These are phyloP conservation scores for Microctonus hyperodae DNA, from an alignment of 2,888 invertebrate species.

Conservation along the genomic window DNA sequence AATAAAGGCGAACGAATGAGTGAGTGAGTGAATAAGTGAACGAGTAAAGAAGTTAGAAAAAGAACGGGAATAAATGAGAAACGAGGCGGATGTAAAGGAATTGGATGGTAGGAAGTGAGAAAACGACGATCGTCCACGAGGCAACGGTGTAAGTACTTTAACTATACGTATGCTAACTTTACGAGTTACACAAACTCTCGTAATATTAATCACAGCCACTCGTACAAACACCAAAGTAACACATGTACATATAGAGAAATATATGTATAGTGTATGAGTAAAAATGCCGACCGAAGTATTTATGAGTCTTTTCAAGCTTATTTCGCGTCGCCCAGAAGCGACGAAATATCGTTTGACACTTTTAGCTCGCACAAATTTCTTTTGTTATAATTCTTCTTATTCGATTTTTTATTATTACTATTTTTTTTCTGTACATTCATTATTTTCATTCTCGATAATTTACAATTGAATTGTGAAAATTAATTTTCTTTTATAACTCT, in stretches of 20 bases:
- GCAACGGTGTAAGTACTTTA: slow-evolving; percentile 42
- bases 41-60: too few species aligned
- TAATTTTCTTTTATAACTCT: background rate
- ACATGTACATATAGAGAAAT: slow-evolving; percentile 35
- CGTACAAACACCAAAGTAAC: slow-evolving; percentile 49
- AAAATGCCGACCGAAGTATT: slow-evolving; percentile 53
- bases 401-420: background rate
- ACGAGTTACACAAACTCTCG: slow-evolving; percentile 61
- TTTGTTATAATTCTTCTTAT: background rate
- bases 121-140: slow-evolving; percentile 28
- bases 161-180: slow-evolving; percentile 56
- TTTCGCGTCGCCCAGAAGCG: slow-evolving; percentile 30
- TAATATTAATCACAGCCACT: slow-evolving; percentile 61
- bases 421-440: background rate
- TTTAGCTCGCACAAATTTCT: background rate
- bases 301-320: slow-evolving; percentile 47
- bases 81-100: slow-evolving; percentile 16
- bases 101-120: slow-evolving; percentile 26
- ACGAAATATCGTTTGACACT: slow-evolving; percentile 25
- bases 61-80: too few species aligned
- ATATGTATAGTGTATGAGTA: slow-evolving; percentile 44
- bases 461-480: background rate
- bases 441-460: background rate
- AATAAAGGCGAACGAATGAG: too few species aligned
- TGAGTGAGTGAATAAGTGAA: too few species aligned